Conservation (phyloP, 1,140 invertebrate genomes). For the Akabosia matsudoensis region DNA sequence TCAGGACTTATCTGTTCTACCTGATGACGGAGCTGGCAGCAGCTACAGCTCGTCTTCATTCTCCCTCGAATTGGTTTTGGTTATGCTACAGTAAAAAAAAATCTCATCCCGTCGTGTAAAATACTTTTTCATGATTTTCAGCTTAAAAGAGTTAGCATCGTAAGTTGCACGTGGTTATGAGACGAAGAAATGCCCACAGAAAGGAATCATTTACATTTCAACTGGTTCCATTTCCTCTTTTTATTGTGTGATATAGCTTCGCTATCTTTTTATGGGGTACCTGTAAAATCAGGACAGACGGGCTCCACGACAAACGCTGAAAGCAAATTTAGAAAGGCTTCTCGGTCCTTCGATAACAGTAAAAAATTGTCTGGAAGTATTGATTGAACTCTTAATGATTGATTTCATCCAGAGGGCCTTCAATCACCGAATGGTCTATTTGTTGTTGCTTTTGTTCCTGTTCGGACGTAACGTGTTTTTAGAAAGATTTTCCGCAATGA, state of each 20-base stretch:
- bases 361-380: no score
- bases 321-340: no score
- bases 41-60: neutral
- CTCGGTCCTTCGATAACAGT: no score
- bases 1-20: conserved; percentile 6
- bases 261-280: neutral
- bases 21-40: neutral
- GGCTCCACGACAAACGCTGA: neutral
- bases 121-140: no score
- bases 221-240: conserved; percentile 7
- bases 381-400: no score
- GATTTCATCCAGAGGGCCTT: no score
- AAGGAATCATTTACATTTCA: neutral
- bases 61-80: neutral
- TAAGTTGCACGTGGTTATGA: neutral
- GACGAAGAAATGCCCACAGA: neutral
- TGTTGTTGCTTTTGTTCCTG: no score
- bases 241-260: neutral
- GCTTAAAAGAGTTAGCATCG: neutral
- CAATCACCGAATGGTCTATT: no score
- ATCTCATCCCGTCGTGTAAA: no score
- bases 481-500: no score
- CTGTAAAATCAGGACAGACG: neutral
- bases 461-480: no score
- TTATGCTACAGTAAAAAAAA: neutral